These are phyloP conservation scores for Osmerus eperlanus DNA, from an alignment of 2,113 vertebrate species.

Conservation along the genomic window DNA sequence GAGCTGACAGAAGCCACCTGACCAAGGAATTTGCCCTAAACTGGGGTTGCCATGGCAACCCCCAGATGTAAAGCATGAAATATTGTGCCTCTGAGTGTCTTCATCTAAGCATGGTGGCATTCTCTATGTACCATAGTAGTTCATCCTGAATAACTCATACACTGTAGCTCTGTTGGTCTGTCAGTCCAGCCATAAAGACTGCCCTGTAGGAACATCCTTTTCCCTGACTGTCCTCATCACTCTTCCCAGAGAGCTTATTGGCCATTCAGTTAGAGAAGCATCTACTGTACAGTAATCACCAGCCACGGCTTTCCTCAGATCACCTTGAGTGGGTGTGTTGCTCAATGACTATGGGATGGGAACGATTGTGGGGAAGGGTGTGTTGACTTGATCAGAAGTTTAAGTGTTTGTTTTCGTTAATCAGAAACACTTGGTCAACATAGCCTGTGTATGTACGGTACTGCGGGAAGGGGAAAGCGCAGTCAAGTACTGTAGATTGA, in stretches of 20 bases:
- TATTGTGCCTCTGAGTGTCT: constrained; percentile 41
- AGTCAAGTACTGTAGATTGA: too few species aligned
- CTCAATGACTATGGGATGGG: constrained; percentile 30
- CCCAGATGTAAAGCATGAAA: constrained; percentile 69
- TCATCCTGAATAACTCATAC: constrained; percentile 20
- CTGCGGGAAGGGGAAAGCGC: background rate
- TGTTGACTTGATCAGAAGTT: constrained; percentile 53
- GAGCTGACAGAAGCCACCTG: constrained; percentile 62
- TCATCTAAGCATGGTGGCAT: constrained; percentile 57
- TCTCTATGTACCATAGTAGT: constrained; percentile 32
- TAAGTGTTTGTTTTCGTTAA: constrained; percentile 52
- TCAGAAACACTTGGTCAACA: constrained; percentile 27
- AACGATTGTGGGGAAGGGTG: constrained; percentile 36
- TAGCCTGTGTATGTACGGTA: constrained; percentile 4
- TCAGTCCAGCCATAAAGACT: constrained; percentile 14
- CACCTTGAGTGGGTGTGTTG: constrained; percentile 23
- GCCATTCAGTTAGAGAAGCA: constrained; percentile 6
- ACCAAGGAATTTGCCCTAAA: constrained; percentile 59
- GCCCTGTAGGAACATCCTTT: background rate
- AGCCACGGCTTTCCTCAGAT: constrained; percentile 25
- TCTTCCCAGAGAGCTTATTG: background rate
- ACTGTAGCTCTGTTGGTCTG: background rate
- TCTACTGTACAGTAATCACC: constrained; percentile 13
- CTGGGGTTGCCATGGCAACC: constrained; percentile 66
- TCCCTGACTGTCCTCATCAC: background rate